phyloP scores from a whole-genome alignment of 2,888 invertebrate species.

The Choristoneura rosaceana region DNA sequence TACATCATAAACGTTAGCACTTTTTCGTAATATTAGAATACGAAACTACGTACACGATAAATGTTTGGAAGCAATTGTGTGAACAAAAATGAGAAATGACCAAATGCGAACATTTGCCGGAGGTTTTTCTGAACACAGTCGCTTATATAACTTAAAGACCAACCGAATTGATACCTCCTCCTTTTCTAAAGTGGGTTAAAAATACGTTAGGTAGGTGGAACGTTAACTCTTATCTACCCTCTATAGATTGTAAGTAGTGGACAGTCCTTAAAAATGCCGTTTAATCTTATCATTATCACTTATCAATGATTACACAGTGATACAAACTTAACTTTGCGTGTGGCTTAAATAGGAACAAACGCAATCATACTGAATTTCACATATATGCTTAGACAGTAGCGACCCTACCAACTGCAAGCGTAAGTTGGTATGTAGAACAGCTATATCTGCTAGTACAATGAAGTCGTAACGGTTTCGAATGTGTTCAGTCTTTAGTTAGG shows the following conservation, averaged over 20 bases:
- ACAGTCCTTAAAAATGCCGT: not conserved
- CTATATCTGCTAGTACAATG: not conserved
- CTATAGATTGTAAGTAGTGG: not conserved
- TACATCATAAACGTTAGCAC: too few species aligned
- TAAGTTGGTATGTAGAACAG: not conserved
- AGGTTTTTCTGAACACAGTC: too few species aligned
- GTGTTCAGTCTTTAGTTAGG: not conserved
- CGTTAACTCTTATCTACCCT: not conserved
- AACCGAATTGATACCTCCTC: too few species aligned
- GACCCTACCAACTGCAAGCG: not conserved
- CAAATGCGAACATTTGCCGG: too few species aligned
- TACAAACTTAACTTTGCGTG: not conserved
- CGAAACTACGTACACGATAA: too few species aligned
- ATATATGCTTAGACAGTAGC: not conserved
- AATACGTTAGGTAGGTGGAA: not conserved
- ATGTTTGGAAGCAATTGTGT: too few species aligned
- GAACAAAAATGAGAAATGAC: too few species aligned
- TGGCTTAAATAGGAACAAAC: not conserved
- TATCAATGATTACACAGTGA: conserved; percentile 3
- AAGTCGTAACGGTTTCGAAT: conserved; percentile 3
- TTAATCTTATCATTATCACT: conserved; percentile 10
- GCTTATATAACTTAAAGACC: too few species aligned
- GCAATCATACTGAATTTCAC: not conserved
- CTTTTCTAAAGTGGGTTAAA: too few species aligned
- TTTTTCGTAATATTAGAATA: too few species aligned